A percentile compares a stretch with the other conserved stretches of the same genome.
These are phyloP conservation scores for Poecilia velifera DNA, from an alignment of 2,797 vertebrate genomes.

Conservation along the genomic window DNA sequence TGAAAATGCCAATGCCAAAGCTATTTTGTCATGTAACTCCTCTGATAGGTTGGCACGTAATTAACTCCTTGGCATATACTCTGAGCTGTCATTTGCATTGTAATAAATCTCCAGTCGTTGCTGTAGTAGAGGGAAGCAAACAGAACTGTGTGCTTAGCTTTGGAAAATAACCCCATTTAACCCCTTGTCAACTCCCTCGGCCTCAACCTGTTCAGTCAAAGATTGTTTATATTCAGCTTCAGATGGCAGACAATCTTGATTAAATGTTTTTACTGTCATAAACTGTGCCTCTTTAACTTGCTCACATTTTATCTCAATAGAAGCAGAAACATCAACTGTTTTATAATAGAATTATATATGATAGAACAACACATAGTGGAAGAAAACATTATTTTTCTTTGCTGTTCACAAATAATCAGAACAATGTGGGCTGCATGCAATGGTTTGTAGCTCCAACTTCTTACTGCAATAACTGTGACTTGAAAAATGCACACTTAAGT, in stretches of 20 bases:
- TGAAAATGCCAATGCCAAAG: constrained; percentile 70
- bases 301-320: neutral
- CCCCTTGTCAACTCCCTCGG: constrained; percentile 43
- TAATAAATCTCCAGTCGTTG: constrained; percentile 73
- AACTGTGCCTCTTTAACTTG: neutral
- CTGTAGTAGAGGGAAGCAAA: constrained; percentile 48
- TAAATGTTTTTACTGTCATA: constrained; percentile 49
- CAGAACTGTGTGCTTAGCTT: constrained; percentile 56
- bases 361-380: neutral
- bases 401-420: neutral
- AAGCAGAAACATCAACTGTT: neutral
- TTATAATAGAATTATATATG: neutral
- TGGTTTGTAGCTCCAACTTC: neutral
- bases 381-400: neutral
- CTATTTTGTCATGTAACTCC: constrained; percentile 73
- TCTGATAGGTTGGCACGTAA: constrained; percentile 78
- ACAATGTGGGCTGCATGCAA: neutral
- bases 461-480: neutral
- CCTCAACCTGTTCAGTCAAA: constrained; percentile 36
- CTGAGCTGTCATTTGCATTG: constrained; percentile 78
- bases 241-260: constrained; percentile 60
- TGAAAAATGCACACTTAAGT: neutral
- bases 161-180: constrained; percentile 52
- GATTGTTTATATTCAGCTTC: constrained; percentile 47
- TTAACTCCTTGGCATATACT: constrained; percentile 74